Evolutionary conservation across 2,888 invertebrate genomes (phyloP), one percentile per base, ranked within the genome.

Genomic region (Trachelus tabidus): DNA sequence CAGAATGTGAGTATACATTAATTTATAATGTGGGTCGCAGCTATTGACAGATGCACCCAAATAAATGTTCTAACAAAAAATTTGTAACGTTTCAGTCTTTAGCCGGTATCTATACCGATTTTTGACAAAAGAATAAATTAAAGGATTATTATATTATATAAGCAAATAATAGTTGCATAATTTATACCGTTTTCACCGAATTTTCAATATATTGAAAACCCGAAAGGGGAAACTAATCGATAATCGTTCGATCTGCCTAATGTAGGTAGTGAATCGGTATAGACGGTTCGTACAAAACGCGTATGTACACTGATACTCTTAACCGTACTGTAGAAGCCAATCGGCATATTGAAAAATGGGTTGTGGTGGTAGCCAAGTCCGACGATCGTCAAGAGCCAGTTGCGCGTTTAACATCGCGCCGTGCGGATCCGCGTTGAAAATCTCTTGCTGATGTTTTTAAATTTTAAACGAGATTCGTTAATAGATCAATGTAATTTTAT

Each of bases 341-440:
- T 81, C 77, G 74, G 68, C 79, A 81, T 82, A 83, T 86, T 85
- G 84, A 82, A 84, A 85, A 85, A 84, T 77, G 81, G 77, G 80
- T 81, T 84, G 85, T 85, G 81, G 81, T 82, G 79, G 79, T 80
- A 73, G 80, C 76, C 82, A 82, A 77, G 80, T 79, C 79, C 77
- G 77, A 77, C 77, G 80, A 82, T 81, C 83, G 85, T 83, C 82
- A 84, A 83, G 80, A 34, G 82, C 56, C 87, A 88, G 88, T 89
- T 83, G 83, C 81, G 85, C 83, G 84, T 83, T 84, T 85, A 88
- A 87, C 89, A 82, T 86, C 86, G 85, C 82, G 84, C 82, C 75
- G 86, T 77, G 82, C 83, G 82, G 89, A 86, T 83, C 79, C 75
- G 73, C 73, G 23, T 56, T 23, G 23, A 56, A 23, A 56, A 23